Evolutionary conservation across 2,888 invertebrate genomes (phyloP), one percentile per base, ranked within the genome.

Genomic region (Cataglyphis albicans): DNA sequence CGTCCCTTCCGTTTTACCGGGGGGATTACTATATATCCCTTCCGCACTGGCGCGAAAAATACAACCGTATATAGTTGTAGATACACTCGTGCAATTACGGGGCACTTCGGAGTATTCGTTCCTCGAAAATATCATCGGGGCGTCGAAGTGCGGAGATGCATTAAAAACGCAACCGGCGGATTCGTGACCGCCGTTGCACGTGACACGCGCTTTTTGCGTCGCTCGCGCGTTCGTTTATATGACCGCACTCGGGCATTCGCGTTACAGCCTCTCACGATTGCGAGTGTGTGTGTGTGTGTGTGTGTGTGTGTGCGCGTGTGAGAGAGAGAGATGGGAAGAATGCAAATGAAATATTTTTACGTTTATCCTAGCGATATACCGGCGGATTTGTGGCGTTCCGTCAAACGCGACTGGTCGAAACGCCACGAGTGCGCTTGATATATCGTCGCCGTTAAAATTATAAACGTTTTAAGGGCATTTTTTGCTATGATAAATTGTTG

Each of bases 1-100:
- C 85, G 88, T 82, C 87, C 86, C 86, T 86, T 84, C 74, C 61
- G 74, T 32, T 52, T 52, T 65, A 21, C 65, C 67, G 41, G 29
- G 55, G 25, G 25, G 25, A 25, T 25, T 25, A 25, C 25, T 25
- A 25, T 48, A 10, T 57, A 64, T 75, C 70, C 84, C 82, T 82
- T 88, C 78, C 81, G 57, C 80, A 83, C 80, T 70, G 55, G 80
- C 80, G 74, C 83, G 83, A 87, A 84, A 80, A 68, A 78, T 81
- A 73, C 81, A 73, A 81, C 44, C 82, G 65, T 65, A 59, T 65
- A 59, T 6, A 35, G 38, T 25, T 68, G 72, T 48, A 57, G 81
- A 75, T 68, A 67, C 70, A 81, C 65, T 84, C 64, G 68, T 67
- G 76, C 82, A 73, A 88, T 86, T 85, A 85, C 70, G 38, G 67